These are phyloP conservation scores for Peucedramus taeniatus DNA, from an alignment of 2,113 vertebrate genomes.

Conservation along the genomic window DNA sequence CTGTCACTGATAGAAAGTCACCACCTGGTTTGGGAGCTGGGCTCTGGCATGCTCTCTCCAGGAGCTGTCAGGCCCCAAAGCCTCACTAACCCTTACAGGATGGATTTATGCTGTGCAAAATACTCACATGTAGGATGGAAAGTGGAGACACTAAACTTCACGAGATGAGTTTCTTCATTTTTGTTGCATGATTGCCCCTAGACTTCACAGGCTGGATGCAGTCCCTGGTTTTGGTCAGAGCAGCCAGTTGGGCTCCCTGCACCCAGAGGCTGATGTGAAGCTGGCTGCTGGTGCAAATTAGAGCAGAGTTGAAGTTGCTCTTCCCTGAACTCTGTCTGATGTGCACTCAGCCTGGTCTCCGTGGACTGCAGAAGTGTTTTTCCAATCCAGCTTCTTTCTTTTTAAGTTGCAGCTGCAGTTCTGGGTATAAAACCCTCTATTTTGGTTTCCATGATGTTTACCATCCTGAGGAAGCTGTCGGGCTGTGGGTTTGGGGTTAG, in stretches of 20 bases:
- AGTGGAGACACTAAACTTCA: background rate
- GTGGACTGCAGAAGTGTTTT: background rate
- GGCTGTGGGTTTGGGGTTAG: background rate
- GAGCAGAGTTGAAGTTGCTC: background rate
- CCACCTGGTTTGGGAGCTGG: background rate
- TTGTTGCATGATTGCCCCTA: background rate
- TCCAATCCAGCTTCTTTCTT: background rate
- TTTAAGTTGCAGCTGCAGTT: slow-evolving; percentile 1
- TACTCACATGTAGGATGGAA: accelerated
- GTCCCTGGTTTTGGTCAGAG: background rate
- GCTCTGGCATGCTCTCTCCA: background rate
- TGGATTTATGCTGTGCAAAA: background rate
- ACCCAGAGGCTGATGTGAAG: background rate
- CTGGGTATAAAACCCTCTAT: background rate
- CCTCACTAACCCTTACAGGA: background rate
- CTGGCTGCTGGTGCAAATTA: background rate
- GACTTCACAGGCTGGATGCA: background rate
- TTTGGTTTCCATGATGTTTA: background rate
- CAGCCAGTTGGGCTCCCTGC: background rate
- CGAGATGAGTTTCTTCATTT: background rate
- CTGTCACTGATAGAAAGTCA: background rate
- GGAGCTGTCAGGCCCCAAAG: background rate
- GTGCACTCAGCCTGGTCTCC: accelerated
- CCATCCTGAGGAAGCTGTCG: background rate
- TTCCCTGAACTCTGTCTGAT: background rate